phyloP scores from a whole-genome alignment of 2,797 vertebrate genomes.

The Arrhamphus sclerolepis region DNA sequence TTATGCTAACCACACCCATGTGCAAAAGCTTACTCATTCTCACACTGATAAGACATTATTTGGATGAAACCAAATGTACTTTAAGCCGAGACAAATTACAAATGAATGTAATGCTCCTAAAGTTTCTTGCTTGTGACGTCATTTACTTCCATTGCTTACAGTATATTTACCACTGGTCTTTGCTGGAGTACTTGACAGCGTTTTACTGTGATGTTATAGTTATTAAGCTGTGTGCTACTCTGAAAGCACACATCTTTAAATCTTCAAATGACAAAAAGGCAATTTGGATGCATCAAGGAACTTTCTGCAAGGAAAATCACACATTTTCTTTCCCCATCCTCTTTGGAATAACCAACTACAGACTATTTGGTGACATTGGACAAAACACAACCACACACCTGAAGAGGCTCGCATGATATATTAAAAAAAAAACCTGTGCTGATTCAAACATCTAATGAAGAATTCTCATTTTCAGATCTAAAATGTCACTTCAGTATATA shows the following conservation, averaged over 20 bases:
- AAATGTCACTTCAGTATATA: no score
- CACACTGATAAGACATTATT: no score
- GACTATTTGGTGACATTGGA: constrained; percentile 54
- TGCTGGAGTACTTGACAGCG: not conserved
- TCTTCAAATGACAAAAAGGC: no score
- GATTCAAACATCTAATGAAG: no score
- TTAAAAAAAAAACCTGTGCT: no score
- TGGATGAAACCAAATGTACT: no score
- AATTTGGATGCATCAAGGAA: constrained; percentile 15
- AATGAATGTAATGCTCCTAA: constrained; percentile 11
- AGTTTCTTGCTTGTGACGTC: constrained; percentile 18
- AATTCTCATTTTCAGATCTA: no score
- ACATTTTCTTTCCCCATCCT: constrained; percentile 33
- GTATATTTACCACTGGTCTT: constrained; percentile 24
- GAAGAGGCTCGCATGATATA: constrained; percentile 30
- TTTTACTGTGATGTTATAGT: constrained; percentile 33
- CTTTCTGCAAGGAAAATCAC: constrained; percentile 22
- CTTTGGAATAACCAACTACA: constrained; percentile 10
- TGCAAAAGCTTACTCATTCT: not conserved
- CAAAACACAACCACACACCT: constrained; percentile 25
- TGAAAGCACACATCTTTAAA: not conserved
- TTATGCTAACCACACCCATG: not conserved
- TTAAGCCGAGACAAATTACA: not conserved
- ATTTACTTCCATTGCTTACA: no score
- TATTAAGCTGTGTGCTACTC: constrained; percentile 25